phyloP scores from a whole-genome alignment of 1,140 invertebrate genomes.

The Dendroctonus valens region DNA sequence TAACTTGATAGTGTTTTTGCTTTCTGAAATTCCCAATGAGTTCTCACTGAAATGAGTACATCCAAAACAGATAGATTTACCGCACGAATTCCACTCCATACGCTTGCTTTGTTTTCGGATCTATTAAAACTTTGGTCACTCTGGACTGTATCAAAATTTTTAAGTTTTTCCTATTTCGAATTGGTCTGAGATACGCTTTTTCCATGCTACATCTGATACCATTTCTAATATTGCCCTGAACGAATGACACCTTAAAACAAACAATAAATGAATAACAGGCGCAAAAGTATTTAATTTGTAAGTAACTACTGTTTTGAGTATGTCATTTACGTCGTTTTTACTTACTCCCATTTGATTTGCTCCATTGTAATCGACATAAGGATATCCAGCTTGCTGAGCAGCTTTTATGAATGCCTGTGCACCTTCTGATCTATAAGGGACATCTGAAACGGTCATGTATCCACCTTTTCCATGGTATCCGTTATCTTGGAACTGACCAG shows the following conservation, averaged over 20 bases:
- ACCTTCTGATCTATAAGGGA: constrained; percentile 60
- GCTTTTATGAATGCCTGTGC: constrained; percentile 68
- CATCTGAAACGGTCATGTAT: constrained; percentile 45
- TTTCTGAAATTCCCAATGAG: constrained; percentile 35
- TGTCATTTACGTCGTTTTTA: not conserved
- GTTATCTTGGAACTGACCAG: constrained; percentile 46
- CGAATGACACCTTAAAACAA: constrained; percentile 65
- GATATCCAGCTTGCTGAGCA: constrained; percentile 70
- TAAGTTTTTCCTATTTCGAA: constrained; percentile 77
- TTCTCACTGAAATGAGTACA: constrained; percentile 4
- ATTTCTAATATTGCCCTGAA: constrained; percentile 73
- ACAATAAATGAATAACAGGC: not conserved
- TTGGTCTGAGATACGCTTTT: constrained; percentile 84
- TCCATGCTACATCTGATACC: constrained; percentile 86
- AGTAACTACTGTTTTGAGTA: constrained; percentile 4
- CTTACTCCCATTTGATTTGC: constrained; percentile 76
- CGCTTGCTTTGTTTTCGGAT: constrained; percentile 60
- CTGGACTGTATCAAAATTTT: constrained; percentile 81
- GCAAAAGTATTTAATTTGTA: not conserved
- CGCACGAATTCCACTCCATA: constrained; percentile 64
- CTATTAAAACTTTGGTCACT: constrained; percentile 79
- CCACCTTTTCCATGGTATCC: constrained; percentile 53
- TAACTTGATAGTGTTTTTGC: constrained; percentile 57
- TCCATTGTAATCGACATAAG: constrained; percentile 79
- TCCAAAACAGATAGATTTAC: constrained; percentile 12